Percentiles rank a stretch among this genome's conserved stretches.
Conservation (phyloP, 2,797 vertebrate genomes). For the Falco naumanni region DNA sequence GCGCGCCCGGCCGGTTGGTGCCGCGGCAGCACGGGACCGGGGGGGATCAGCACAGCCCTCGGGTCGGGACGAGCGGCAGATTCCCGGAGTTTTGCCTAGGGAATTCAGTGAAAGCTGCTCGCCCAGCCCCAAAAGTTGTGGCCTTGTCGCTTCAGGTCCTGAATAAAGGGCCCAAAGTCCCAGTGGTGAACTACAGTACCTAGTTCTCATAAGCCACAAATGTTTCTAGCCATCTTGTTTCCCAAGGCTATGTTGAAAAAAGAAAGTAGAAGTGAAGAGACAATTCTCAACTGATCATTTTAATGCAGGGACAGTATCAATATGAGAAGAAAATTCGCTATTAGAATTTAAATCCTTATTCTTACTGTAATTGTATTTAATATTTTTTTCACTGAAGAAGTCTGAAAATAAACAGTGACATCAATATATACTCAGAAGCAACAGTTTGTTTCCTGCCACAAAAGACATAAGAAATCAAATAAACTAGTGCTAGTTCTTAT, state of each 20-base stretch:
- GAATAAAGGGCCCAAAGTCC: not conserved
- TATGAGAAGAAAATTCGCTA: not conserved
- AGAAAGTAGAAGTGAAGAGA: accelerated
- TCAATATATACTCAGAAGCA: not conserved
- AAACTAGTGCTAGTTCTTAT: not conserved
- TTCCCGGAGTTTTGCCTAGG: not conserved
- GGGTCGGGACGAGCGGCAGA: not conserved
- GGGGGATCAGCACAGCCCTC: too few species aligned
- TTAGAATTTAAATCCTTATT: not conserved
- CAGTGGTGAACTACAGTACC: accelerated
- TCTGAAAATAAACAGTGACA: not conserved
- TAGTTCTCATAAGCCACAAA: accelerated
- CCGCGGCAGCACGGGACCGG: accelerated
- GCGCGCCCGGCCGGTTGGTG: accelerated
- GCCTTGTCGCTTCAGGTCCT: accelerated
- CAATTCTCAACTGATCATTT: not conserved
- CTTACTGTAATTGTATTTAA: not conserved
- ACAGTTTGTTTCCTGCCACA: not conserved
- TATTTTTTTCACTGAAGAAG: not conserved
- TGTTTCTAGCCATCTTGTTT: not conserved
- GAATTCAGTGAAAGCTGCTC: not conserved
- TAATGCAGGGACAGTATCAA: accelerated
- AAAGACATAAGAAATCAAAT: not conserved
- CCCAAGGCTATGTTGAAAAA: accelerated
- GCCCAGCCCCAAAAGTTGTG: accelerated